Base-by-base conservation (phyloP, 2,888 invertebrate species). In the Luffia ferchaultella region DNA sequence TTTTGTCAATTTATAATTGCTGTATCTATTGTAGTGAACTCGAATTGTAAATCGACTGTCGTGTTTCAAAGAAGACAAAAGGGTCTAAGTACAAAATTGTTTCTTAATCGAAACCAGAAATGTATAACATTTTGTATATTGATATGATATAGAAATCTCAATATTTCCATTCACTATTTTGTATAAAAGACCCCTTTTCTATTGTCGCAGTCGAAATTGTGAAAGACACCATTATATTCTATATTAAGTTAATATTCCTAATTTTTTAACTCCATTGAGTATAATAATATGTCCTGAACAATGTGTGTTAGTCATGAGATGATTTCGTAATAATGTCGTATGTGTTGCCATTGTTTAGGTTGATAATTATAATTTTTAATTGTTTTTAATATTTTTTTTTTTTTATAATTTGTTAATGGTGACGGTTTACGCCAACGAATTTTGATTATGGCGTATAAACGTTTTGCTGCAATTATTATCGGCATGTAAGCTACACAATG, bases 331-430 rank as follows among this genome's bases (percentile, higher is more conserved):
- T n/a, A n/a, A 67, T 69, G 72, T 74, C 70, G 70, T 71, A 73
- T 68, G 70, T 73, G 77, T 79, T 79, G 80, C 80, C 79, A 80
- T 80, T 77, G 75, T 76, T 73, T 73, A 75, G 73, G 68, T 73
- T 57, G 67, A 58, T 75, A 71, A 67, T 62, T 45, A 16, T 52
- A 20, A 15, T 7, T 40, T 30, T 16, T 20, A 41, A 62, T 68
- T 63, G 58, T 65, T 61, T 63, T 57, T 60, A 65, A 18, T 18
- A 67, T 68, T 69, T 63, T 64, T 67, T 70, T 63, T 69, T 67
- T 68, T 64, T 63, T 62, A 16, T 43, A 5, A n/a, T 18, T 18
- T 18, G 18, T 45, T 19, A 18, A 16, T 20, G 47, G 47, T 47
- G 47, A 47, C 2, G 47, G 47, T 47, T 20, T 30, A 47, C 30